Conservation (phyloP, 1,140 invertebrate genomes). For the Lethocerus indicus region DNA sequence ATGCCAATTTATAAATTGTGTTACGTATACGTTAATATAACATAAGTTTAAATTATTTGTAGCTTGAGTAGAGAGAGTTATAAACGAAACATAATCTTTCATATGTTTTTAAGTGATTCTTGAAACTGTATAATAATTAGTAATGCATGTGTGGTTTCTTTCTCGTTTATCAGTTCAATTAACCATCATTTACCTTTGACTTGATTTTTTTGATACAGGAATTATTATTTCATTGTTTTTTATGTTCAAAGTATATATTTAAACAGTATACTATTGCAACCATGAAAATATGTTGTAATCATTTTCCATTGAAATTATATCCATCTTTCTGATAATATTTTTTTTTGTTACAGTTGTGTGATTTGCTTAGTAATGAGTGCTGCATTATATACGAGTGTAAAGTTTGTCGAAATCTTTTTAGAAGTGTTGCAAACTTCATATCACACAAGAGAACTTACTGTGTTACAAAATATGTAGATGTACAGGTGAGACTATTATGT, state of each 20-base stretch:
- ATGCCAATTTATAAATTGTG: too few relatives aligned
- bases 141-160: too few relatives aligned
- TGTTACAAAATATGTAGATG: background rate
- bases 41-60: too few relatives aligned
- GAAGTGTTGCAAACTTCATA: slow-evolving; percentile 66
- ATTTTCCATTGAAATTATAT: slow-evolving; percentile 6
- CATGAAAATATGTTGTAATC: too few relatives aligned
- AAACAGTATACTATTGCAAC: slow-evolving; percentile 9
- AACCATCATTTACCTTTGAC: background rate
- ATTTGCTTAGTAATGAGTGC: slow-evolving; percentile 57
- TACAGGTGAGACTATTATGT: too few relatives aligned
- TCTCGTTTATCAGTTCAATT: background rate
- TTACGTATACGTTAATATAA: too few relatives aligned
- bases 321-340: slow-evolving; percentile 1
- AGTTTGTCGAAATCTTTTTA: slow-evolving; percentile 65
- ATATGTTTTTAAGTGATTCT: too few relatives aligned
- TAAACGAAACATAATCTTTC: too few relatives aligned
- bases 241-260: background rate
- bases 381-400: slow-evolving; percentile 72
- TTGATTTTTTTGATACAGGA: background rate
- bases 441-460: slow-evolving; percentile 71
- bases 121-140: too few relatives aligned
- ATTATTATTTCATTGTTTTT: background rate
- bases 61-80: too few relatives aligned
- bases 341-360: slow-evolving; percentile 37